A percentile compares a stretch with the other conserved stretches of the same genome.
Evolutionary conservation across 2,113 vertebrate genomes (phyloP).

Genomic region (Butorides virescens): DNA sequence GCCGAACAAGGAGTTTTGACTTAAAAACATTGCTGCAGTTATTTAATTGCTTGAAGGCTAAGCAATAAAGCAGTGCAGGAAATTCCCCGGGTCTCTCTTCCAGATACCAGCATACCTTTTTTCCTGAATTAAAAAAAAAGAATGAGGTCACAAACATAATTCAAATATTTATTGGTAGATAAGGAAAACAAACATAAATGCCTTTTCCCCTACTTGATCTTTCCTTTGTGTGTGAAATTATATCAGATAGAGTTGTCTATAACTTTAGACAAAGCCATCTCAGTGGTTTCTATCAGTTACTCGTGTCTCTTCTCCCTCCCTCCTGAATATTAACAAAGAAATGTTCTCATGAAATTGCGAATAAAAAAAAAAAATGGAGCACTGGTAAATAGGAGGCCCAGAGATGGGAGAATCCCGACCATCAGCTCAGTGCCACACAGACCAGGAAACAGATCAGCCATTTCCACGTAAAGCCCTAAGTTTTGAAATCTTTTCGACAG

Average conservation of each 20-base stretch:
- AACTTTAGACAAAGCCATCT: background rate
- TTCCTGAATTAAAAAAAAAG: background rate
- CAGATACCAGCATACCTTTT: background rate
- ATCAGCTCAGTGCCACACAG: background rate
- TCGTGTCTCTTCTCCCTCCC: background rate
- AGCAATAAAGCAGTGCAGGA: constrained; percentile 16
- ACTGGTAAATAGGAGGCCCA: background rate
- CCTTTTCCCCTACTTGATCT: background rate
- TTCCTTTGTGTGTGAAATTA: background rate
- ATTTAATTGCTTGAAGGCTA: background rate
- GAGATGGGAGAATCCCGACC: background rate
- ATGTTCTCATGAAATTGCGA: background rate
- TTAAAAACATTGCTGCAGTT: background rate
- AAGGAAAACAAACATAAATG: background rate
- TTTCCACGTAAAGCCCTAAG: background rate
- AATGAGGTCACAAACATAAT: background rate
- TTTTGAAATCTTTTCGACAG: background rate
- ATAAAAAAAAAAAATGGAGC: background rate
- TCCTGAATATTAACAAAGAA: background rate
- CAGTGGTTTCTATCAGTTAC: background rate
- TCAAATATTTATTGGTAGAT: background rate
- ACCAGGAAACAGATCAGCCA: background rate
- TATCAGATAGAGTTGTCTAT: background rate
- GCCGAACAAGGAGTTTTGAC: background rate
- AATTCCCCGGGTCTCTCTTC: background rate